These are phyloP conservation scores for Myodes glareolus DNA, from an alignment of 2,113 vertebrate species.

Conservation along the genomic window DNA sequence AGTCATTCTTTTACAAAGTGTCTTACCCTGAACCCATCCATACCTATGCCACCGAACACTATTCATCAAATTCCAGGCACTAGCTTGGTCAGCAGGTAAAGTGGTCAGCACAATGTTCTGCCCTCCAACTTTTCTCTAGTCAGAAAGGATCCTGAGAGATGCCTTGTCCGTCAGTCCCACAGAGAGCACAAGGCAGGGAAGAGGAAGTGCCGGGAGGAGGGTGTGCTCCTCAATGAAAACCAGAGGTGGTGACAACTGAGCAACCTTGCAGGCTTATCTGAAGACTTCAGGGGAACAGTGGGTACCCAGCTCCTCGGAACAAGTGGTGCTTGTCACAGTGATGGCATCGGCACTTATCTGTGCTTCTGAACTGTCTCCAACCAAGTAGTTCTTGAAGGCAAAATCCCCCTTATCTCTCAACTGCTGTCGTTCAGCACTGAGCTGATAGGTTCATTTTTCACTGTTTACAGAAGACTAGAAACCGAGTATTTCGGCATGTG, in stretches of 20 bases:
- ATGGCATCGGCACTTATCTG: neutral
- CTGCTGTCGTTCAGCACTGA: neutral
- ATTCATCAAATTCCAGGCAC: neutral
- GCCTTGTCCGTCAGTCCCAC: neutral
- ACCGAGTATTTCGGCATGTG: neutral
- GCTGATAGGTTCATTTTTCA: neutral
- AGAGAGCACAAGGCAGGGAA: neutral
- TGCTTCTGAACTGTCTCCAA: neutral
- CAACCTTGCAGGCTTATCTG: neutral
- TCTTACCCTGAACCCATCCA: neutral
- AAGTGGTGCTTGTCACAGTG: neutral
- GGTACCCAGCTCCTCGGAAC: neutral
- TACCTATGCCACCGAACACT: neutral
- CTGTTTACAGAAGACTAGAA: neutral
- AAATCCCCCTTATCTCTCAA: neutral
- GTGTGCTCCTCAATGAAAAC: neutral
- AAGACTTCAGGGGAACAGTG: slow-evolving; percentile 2
- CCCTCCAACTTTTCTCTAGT: neutral
- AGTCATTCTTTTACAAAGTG: slow-evolving; percentile 4
- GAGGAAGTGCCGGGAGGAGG: neutral
- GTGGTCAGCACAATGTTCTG: neutral
- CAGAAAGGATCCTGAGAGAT: neutral
- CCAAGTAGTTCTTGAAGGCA: neutral
- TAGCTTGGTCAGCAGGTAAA: neutral
- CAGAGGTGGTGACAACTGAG: neutral